Percentiles rank a stretch among this genome's conserved stretches.
These are phyloP conservation scores for Drosophila kanekoi DNA, from an alignment of 2,888 invertebrate genomes.

Conservation along the genomic window DNA sequence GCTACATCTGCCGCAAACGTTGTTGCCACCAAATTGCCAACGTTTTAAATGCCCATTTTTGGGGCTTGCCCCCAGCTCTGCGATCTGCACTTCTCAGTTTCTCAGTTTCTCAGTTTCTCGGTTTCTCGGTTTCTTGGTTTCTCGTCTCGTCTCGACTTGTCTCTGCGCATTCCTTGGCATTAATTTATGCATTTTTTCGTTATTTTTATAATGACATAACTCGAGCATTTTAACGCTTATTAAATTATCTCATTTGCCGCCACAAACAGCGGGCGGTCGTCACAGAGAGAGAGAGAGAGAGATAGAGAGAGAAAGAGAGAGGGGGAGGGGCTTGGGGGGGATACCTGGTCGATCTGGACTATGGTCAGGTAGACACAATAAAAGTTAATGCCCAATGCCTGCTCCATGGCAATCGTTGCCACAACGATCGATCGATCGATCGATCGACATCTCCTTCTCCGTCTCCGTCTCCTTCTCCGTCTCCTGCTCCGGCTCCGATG, in stretches of 20 bases:
- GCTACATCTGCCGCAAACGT: conserved; percentile 45
- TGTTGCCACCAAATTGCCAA: conserved; percentile 32
- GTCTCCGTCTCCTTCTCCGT: neutral
- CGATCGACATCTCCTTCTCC: conserved; percentile 24
- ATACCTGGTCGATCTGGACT: conserved; percentile 3
- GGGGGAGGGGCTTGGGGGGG: neutral
- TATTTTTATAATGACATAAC: conserved; percentile 84
- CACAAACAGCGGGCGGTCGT: conserved; percentile 75
- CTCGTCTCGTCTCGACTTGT: neutral
- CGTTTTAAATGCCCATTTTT: conserved; percentile 81
- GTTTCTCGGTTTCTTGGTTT: neutral
- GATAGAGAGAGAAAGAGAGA: neutral
- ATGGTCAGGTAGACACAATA: conserved; percentile 70
- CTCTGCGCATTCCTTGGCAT: conserved; percentile 38
- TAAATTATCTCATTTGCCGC: conserved; percentile 84
- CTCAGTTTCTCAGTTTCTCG: neutral
- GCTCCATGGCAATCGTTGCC: conserved; percentile 30
- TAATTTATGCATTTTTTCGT: conserved; percentile 75
- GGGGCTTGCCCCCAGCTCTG: conserved; percentile 34
- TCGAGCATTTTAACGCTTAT: conserved; percentile 85
- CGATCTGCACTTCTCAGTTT: neutral
- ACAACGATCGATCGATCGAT: conserved; percentile 19
- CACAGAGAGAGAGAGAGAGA: neutral
- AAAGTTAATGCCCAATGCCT: conserved; percentile 65
- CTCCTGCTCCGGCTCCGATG: neutral